Evolutionary conservation across 2,113 vertebrate species (phyloP).

Genomic region (Myotis yumanensis): DNA sequence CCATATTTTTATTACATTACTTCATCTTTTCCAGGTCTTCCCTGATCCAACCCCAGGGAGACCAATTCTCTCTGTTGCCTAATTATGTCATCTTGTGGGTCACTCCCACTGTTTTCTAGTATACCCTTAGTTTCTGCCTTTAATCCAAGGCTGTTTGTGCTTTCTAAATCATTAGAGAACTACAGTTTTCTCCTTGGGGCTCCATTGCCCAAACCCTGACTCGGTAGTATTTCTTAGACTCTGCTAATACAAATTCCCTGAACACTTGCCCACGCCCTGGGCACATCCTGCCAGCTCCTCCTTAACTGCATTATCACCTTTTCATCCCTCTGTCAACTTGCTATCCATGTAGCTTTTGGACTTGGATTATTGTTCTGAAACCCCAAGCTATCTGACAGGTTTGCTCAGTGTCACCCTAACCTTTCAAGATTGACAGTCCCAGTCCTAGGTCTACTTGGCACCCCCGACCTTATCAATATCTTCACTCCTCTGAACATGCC

Average conservation of each 20-base stretch:
- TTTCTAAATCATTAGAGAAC: conserved; percentile 5
- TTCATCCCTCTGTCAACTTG: background rate
- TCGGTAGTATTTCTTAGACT: conserved; percentile 19
- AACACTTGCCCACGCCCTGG: background rate
- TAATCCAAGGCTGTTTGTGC: background rate
- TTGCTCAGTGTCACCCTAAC: background rate
- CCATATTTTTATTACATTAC: conserved; percentile 8
- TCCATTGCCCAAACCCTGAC: background rate
- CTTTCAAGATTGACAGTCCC: background rate
- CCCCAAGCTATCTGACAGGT: background rate
- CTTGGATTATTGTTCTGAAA: conserved; percentile 4
- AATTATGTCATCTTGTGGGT: background rate
- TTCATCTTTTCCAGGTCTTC: conserved; percentile 2
- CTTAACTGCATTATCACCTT: background rate
- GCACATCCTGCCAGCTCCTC: background rate
- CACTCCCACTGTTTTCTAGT: conserved; percentile 45
- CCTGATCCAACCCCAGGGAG: background rate
- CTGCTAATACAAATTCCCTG: conserved; percentile 13
- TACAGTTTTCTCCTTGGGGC: background rate
- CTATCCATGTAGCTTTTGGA: background rate
- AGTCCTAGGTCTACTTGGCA: background rate
- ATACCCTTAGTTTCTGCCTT: background rate
- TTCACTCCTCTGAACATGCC: background rate
- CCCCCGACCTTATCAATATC: background rate
- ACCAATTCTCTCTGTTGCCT: conserved; percentile 32